Conservation (phyloP, 2,797 vertebrate species). For the Toxotes lorentzi region DNA sequence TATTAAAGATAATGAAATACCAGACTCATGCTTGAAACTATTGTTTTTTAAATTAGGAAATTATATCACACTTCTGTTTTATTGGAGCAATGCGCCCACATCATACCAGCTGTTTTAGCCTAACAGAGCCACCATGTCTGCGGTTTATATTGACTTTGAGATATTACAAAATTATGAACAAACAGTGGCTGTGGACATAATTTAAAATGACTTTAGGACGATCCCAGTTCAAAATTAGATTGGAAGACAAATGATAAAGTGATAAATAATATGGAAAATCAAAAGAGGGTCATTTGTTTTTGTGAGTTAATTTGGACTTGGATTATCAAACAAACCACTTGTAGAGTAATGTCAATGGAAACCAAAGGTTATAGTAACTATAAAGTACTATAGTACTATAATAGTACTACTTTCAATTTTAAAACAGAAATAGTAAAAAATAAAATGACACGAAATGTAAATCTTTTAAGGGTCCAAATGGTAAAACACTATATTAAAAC, state of each 20-base stretch:
- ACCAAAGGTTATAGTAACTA: too few relatives aligned
- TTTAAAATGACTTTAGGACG: background rate
- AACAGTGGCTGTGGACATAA: background rate
- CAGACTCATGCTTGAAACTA: background rate
- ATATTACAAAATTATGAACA: background rate
- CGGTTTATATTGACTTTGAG: background rate
- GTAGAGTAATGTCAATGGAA: too few relatives aligned
- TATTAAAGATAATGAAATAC: accelerated
- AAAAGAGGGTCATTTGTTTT: background rate
- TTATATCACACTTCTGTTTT: background rate
- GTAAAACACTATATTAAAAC: background rate
- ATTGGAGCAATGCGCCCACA: background rate
- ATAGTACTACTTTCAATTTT: too few relatives aligned
- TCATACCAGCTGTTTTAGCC: conserved; percentile 35
- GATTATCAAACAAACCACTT: background rate
- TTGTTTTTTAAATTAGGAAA: background rate
- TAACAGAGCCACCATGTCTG: background rate
- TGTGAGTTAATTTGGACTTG: background rate
- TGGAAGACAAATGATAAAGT: background rate
- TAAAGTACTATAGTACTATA: too few relatives aligned
- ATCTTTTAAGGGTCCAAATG: background rate
- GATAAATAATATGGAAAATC: background rate
- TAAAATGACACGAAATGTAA: background rate
- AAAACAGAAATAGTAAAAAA: too few relatives aligned
- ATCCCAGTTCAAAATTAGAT: background rate